These are phyloP conservation scores for Syritta pipiens DNA, from an alignment of 2,888 invertebrate genomes.

Conservation along the genomic window DNA sequence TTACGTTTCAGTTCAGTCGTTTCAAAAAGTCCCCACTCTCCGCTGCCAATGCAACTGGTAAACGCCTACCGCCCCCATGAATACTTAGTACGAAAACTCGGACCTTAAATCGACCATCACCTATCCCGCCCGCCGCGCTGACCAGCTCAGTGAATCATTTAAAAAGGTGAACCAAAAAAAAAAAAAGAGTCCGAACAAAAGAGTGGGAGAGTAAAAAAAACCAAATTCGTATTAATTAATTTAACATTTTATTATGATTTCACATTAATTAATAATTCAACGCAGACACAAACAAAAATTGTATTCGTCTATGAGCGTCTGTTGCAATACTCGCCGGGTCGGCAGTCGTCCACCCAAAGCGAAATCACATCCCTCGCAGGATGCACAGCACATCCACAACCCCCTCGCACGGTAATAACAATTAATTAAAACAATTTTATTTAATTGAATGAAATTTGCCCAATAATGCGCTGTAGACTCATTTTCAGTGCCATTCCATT, in stretches of 20 bases:
- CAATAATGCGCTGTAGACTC: constrained; percentile 67
- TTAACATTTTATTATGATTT: constrained; percentile 53
- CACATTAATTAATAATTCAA: constrained; percentile 58
- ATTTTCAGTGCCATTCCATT: constrained; percentile 64
- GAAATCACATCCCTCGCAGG: constrained; percentile 48
- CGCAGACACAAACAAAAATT: constrained; percentile 18
- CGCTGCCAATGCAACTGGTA: no score
- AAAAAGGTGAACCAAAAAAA: not conserved
- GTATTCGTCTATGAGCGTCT: not conserved
- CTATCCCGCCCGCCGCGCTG: no score
- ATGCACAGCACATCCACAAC: not conserved
- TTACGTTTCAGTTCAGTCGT: no score
- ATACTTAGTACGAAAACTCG: no score
- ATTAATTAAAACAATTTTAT: constrained; percentile 70
- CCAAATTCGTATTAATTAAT: constrained; percentile 46
- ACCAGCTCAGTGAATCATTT: not conserved
- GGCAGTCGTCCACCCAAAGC: not conserved
- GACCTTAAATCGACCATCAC: no score
- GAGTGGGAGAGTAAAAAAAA: not conserved
- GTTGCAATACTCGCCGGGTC: constrained; percentile 4
- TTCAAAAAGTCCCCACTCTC: no score
- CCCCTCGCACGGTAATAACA: constrained; percentile 52
- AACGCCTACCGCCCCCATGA: no score
- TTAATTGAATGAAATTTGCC: constrained; percentile 69
- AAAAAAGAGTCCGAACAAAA: not conserved